Base-by-base conservation (phyloP, 2,113 vertebrate genomes). In the Copsychus sechellarum region DNA sequence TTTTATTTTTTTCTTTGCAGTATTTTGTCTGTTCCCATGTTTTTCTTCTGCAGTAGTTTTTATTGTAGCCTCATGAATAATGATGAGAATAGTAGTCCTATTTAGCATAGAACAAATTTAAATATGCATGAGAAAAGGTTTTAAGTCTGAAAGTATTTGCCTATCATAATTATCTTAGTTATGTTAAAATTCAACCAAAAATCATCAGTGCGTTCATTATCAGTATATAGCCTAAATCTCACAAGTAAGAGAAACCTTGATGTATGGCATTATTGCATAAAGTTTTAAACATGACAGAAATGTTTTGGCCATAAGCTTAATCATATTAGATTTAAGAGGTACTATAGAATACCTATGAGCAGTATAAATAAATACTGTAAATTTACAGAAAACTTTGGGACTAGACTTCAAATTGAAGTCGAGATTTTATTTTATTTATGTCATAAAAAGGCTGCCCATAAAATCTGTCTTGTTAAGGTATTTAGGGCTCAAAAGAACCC, bases 311-410 rank as follows among this genome's bases (percentile, higher is more conserved):
- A 43, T 54, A 82, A 15, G 0, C 38, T 74, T 92, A n/a, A 28
- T 67, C 76, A 86, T 54, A 50, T 5, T 69, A 42, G 28, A 42
- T 78, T 67, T 73, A 69, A 40, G 14, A 60, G 34, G 9, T 20
- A 40, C 9, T 24, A 42, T 69, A 26, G 23, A 73, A 22, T 64
- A 89, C 3, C 1, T 64, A 65, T 53, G 36, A 88, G 9, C 29
- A 53, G 36, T 38, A 60, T 69, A 84, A 88, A 73, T 66, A 43
- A 83, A 25, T 38, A 15, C 9, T 79, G 7, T 43, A 33, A 92
- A 61, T 31, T 64, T 71, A 86, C 53, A 91, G 76, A 90, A 97
- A 92, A 60, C 66, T 8, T 80, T 93, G 26, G 76, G 70, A 71
- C 24, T 93, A 67, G 12, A 11, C 20, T 95, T 93, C 72, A 53